Evolutionary conservation across 1,140 invertebrate genomes (phyloP).

Genomic region (Dendroctonus ponderosae): DNA sequence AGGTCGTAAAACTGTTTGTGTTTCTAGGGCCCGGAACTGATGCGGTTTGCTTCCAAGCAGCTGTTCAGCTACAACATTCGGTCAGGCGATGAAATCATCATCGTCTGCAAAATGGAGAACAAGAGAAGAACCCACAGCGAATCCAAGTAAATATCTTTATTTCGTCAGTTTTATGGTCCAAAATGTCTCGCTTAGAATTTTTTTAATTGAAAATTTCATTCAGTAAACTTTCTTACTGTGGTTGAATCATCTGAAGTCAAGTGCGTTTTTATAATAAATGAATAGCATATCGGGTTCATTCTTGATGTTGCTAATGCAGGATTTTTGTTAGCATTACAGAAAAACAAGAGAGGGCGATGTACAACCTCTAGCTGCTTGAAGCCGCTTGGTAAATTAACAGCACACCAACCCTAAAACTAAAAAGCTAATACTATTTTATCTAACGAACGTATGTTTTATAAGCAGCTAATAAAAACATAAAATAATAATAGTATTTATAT

Average conservation of each 20-base stretch:
- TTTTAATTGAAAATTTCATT: too few species aligned
- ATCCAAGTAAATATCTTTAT: constrained; percentile 34
- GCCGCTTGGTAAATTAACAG: neutral
- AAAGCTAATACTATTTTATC: too few species aligned
- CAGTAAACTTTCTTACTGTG: neutral
- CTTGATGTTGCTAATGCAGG: too few species aligned
- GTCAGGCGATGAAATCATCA: constrained; percentile 87
- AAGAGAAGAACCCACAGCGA: constrained; percentile 33
- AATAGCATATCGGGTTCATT: too few species aligned
- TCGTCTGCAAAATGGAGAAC: constrained; percentile 66
- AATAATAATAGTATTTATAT: too few species aligned
- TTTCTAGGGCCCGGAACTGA: constrained; percentile 76
- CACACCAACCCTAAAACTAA: too few species aligned
- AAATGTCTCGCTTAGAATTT: constrained; percentile 2
- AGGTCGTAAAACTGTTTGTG: neutral
- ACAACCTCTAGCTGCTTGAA: constrained; percentile 20
- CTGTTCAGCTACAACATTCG: constrained; percentile 88
- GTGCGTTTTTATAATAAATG: too few species aligned
- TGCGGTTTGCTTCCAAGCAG: constrained; percentile 83
- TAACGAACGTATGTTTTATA: too few species aligned
- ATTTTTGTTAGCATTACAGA: constrained; percentile 24
- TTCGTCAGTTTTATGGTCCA: neutral
- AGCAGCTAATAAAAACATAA: too few species aligned
- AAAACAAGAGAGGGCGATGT: constrained; percentile 29
- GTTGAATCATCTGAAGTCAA: too few species aligned